These are phyloP conservation scores for Protodeltote pygarga DNA, from an alignment of 2,888 invertebrate genomes.

Conservation along the genomic window DNA sequence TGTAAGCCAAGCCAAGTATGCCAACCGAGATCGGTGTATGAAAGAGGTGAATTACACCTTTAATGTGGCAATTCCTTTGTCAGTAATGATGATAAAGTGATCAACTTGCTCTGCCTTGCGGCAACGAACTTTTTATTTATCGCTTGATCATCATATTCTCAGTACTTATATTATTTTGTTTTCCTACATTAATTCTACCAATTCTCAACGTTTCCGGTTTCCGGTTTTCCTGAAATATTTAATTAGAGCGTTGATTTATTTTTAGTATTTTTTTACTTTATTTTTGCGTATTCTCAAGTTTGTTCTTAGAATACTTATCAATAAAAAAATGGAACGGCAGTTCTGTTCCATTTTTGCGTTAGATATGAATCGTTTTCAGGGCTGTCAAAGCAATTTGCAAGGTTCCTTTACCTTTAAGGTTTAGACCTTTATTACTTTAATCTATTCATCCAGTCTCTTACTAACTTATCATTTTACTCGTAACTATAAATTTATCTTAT, in stretches of 20 bases:
- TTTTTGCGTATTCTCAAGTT: neutral
- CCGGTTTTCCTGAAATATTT: neutral
- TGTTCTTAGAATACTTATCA: neutral
- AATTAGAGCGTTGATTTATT: neutral
- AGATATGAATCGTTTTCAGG: neutral
- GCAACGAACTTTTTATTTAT: conserved; percentile 27
- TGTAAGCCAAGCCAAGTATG: no score
- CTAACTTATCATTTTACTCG: no score
- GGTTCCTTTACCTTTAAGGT: no score
- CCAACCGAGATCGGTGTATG: conserved; percentile 14
- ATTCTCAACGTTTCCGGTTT: no score
- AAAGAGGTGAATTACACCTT: conserved; percentile 34
- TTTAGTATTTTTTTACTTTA: neutral
- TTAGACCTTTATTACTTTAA: no score
- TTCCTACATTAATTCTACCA: neutral
- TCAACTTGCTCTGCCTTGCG: conserved; percentile 21
- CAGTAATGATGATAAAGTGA: conserved; percentile 40
- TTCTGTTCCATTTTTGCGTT: conserved; percentile 1
- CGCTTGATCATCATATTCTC: conserved; percentile 6
- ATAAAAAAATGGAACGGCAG: neutral
- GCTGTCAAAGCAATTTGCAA: conserved; percentile 9
- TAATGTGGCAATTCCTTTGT: conserved; percentile 33
- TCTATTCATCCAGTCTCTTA: no score
- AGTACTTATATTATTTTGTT: conserved; percentile 4
- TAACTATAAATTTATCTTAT: no score